Percentiles rank a stretch among this genome's conserved stretches.
Evolutionary conservation across 2,113 vertebrate species (phyloP).

Genomic region (Peromyscus californicus): DNA sequence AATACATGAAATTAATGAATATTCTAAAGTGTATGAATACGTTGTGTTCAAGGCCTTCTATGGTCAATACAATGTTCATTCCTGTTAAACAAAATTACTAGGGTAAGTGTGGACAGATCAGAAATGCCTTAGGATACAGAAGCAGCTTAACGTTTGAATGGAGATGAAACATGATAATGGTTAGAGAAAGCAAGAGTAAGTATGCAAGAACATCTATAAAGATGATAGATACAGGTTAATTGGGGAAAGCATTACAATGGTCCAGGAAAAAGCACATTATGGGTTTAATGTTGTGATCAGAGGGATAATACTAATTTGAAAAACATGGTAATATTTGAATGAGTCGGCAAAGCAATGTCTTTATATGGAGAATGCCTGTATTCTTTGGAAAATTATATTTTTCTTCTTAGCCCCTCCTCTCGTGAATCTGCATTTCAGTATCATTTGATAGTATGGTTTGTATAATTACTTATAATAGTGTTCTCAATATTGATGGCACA

Average conservation of each 20-base stretch:
- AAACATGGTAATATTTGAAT: not conserved
- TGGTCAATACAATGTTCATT: not conserved
- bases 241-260: not conserved
- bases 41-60: not conserved
- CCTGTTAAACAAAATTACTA: not conserved
- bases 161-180: not conserved
- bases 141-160: not conserved
- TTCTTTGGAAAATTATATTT: not conserved
- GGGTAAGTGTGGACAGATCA: not conserved
- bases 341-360: not conserved
- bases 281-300: not conserved
- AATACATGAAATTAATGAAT: not conserved
- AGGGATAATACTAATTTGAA: not conserved
- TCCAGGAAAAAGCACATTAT: not conserved
- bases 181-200: not conserved
- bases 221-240: not conserved
- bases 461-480: rapidly evolving
- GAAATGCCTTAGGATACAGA: not conserved
- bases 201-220: not conserved
- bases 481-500: not conserved
- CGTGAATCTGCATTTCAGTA: not conserved
- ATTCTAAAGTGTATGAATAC: not conserved
- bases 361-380: not conserved
- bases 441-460: not conserved
- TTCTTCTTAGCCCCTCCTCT: not conserved